Conservation (phyloP, 2,888 invertebrate species). For the Synergus japonicus region DNA sequence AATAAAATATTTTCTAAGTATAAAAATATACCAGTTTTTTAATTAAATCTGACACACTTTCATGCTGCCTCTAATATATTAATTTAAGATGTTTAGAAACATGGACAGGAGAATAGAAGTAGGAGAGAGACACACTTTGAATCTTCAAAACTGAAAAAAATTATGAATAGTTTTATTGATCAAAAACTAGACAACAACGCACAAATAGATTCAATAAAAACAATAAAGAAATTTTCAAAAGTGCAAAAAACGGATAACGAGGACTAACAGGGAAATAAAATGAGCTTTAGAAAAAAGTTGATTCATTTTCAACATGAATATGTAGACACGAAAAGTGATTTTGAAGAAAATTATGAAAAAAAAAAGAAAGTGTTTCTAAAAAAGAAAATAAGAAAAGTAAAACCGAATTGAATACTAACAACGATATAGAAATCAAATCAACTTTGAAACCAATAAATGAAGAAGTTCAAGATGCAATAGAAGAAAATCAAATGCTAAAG, state of each 20-base stretch:
- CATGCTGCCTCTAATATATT: neutral
- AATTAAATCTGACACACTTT: no score
- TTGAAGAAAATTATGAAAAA: neutral
- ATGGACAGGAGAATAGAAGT: neutral
- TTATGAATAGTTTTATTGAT: neutral
- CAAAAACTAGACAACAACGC: neutral
- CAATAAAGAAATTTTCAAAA: neutral
- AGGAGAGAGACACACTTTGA: neutral
- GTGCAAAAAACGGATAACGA: no score
- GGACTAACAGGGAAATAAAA: neutral
- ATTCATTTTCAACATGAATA: neutral
- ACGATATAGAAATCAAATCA: no score
- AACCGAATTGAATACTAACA: no score
- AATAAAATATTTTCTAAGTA: no score
- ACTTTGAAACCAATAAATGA: no score
- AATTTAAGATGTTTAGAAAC: neutral
- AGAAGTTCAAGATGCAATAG: neutral
- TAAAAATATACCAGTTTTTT: no score
- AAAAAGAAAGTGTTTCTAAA: no score
- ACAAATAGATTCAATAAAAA: neutral
- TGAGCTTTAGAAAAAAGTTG: neutral
- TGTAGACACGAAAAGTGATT: neutral
- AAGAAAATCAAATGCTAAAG: neutral
- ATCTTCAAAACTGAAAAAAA: neutral
- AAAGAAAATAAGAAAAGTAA: no score